A percentile compares a stretch with the other conserved stretches of the same genome.
Evolutionary conservation across 2,113 vertebrate species (phyloP).

Genomic region (Heteronetta atricapilla): DNA sequence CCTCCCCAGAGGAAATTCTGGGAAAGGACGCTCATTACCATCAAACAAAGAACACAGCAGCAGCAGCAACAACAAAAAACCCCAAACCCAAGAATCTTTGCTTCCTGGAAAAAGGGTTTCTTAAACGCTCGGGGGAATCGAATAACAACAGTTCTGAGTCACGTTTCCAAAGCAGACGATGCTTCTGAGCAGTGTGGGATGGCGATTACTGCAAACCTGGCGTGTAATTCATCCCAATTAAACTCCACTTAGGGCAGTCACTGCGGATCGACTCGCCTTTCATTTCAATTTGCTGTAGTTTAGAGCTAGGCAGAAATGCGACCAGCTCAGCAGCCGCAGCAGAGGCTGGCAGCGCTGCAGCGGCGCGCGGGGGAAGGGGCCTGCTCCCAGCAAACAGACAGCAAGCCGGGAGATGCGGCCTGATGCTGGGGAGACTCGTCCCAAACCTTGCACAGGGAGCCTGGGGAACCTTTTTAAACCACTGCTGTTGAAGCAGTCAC

Average conservation of each 20-base stretch:
- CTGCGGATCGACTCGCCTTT: background rate
- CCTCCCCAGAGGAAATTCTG: constrained; percentile 10
- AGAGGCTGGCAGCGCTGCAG: background rate
- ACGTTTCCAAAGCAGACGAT: constrained; percentile 64
- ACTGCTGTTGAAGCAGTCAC: background rate
- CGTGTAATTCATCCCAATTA: constrained; percentile 50
- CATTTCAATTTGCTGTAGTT: background rate
- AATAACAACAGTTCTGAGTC: constrained; percentile 69
- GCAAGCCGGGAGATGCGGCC: background rate
- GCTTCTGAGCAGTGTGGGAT: constrained; percentile 46
- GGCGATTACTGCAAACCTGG: constrained; percentile 50
- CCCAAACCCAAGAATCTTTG: constrained; percentile 14
- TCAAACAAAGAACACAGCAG: constrained; percentile 29
- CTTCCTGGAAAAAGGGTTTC: constrained; percentile 71
- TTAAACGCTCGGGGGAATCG: constrained; percentile 47
- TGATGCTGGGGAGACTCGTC: background rate
- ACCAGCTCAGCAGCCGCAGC: background rate
- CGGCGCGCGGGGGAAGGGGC: rapidly evolving
- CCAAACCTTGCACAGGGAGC: rapidly evolving
- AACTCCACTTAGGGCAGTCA: constrained; percentile 27
- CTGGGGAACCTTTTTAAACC: background rate
- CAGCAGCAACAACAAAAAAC: background rate
- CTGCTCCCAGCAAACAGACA: rapidly evolving
- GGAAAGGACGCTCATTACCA: background rate
- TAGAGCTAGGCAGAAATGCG: background rate